Evolutionary conservation across 2,797 vertebrate species (phyloP), one percentile per base, ranked within the genome.

Genomic region (Pempheris klunzingeri): DNA sequence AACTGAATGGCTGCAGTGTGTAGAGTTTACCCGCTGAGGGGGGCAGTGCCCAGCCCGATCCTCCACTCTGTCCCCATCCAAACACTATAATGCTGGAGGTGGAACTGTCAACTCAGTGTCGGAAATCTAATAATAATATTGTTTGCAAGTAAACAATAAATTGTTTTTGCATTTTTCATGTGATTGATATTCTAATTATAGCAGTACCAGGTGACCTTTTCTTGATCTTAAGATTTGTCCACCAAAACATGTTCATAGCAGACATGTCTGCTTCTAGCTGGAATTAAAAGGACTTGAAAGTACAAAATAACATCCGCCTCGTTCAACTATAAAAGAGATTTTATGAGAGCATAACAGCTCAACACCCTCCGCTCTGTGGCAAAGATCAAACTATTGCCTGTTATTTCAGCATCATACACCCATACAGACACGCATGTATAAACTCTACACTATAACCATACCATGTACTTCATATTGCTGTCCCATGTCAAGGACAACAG

Each of bases 1-100:
- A 90, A 81, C 86, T 96, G 93, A 95, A 95, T 94, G 92, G 94
- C 78, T 74, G 87, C 92, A 94, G 94, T 96, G 94, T 96, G 91
- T 90, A 69, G 87, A 92, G 92, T 94, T 94, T 94, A 93, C 88
- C 89, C 89, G 81, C 80, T 17, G 84, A 91, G 83, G 68, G 82
- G 82, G 87, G 87, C 71, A 73, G 74, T 63, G 76, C 83, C 75
- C 74, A 2, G 71, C 81, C 85, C 41, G 68, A 75, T 85, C 81
- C 84, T 87, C 78, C 78, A 75, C 86, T 86, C 86, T 83, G 70
- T 86, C 87, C 83, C 73, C 80, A 79, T 90, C 81, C 73, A 80
- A 89, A 86, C 69, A 75, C 78, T 62, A 41, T 60, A 57, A 77
- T 49, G 47, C 81, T 71, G 81, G 74, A 90, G 62, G 74, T 55